A percentile compares a stretch with the other conserved stretches of the same genome.
These are phyloP conservation scores for Darevskia mixta DNA, from an alignment of 2,797 vertebrate species.

Conservation along the genomic window DNA sequence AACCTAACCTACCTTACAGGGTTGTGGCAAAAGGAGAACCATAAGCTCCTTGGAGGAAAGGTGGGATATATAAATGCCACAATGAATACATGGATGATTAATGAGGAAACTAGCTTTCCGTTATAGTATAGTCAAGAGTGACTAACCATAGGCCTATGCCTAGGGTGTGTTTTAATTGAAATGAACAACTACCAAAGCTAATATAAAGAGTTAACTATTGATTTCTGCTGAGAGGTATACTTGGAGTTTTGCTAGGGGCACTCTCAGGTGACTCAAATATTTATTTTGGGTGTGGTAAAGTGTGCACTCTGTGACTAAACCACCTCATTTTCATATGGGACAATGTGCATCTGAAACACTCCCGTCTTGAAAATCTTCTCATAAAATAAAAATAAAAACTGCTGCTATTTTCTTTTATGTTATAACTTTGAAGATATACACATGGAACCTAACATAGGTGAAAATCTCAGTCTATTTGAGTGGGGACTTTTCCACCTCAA, in stretches of 20 bases:
- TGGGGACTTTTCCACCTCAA: constrained; percentile 13
- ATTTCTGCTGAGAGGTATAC: constrained; percentile 31
- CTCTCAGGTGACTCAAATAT: constrained; percentile 52
- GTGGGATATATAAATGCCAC: background rate
- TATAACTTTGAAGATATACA: background rate
- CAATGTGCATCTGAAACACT: background rate
- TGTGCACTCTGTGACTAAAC: background rate
- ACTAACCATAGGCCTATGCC: constrained; percentile 56
- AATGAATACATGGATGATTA: no score
- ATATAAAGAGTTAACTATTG: constrained; percentile 62
- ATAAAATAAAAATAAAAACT: background rate
- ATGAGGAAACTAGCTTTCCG: constrained; percentile 42
- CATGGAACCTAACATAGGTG: background rate
- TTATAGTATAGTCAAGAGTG: constrained; percentile 65
- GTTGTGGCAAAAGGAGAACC: background rate
- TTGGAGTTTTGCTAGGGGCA: constrained; percentile 46
- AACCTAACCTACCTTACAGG: background rate
- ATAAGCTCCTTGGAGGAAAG: background rate
- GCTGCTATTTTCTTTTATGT: background rate
- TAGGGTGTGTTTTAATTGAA: constrained; percentile 47
- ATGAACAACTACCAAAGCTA: constrained; percentile 65
- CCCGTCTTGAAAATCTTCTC: background rate
- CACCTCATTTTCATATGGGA: constrained; percentile 1
- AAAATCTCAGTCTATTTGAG: background rate
- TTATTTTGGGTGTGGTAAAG: background rate